These are phyloP conservation scores for Drosophila niveifrons DNA, from an alignment of 2,888 invertebrate genomes.

Conservation along the genomic window DNA sequence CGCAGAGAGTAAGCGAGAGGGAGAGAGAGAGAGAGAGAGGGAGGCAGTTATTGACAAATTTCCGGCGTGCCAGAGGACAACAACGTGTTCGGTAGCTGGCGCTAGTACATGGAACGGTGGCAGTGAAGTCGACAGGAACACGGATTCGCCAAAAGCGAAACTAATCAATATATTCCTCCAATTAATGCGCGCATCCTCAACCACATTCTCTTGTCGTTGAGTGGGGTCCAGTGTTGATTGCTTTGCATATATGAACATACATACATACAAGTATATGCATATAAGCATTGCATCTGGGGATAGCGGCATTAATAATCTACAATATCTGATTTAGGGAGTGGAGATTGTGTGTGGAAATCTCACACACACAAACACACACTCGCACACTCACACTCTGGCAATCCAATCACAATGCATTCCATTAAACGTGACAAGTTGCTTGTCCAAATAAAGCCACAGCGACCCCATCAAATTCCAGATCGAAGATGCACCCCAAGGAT, in stretches of 20 bases:
- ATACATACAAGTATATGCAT: too few relatives aligned
- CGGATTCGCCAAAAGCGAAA: constrained; percentile 75
- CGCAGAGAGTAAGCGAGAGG: too few relatives aligned
- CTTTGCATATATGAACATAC: constrained; percentile 50
- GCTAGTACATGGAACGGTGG: constrained; percentile 83
- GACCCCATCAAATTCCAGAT: constrained; percentile 57
- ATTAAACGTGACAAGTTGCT: constrained; percentile 80
- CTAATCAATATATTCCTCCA: constrained; percentile 75
- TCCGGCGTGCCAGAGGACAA: constrained; percentile 51
- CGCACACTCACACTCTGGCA: constrained; percentile 18
- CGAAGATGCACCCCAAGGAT: constrained; percentile 60
- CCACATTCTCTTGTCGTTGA: constrained; percentile 16
- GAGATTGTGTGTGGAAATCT: constrained; percentile 27
- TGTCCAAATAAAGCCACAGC: constrained; percentile 75
- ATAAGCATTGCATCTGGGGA: constrained; percentile 2
- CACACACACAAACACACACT: constrained; percentile 1
- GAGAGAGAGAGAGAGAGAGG: constrained; percentile 13
- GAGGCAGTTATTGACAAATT: constrained; percentile 80
- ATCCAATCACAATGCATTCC: constrained; percentile 59
- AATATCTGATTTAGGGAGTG: constrained; percentile 32
- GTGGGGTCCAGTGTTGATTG: constrained; percentile 73
- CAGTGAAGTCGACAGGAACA: constrained; percentile 83
- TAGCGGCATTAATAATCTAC: constrained; percentile 43
- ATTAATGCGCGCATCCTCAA: constrained; percentile 55
- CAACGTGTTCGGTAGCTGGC: constrained; percentile 78